phyloP scores from a whole-genome alignment of 2,888 invertebrate genomes.

The Malacosoma neustria region DNA sequence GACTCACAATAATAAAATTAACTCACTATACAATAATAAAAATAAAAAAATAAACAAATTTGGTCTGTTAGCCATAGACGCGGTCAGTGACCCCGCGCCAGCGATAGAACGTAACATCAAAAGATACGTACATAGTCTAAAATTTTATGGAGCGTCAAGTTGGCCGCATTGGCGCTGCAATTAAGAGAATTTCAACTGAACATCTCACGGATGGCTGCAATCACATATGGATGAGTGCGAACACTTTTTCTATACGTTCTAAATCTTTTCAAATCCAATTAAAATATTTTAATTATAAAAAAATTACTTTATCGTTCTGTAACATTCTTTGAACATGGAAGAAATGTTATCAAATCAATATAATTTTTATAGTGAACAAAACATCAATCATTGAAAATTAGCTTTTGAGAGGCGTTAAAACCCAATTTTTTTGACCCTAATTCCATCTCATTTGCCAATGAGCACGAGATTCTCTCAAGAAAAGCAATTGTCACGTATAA shows the following conservation, averaged over 20 bases:
- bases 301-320: too few species aligned
- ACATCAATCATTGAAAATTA: too few species aligned
- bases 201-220: conserved; percentile 46
- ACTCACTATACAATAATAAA: neutral
- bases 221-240: conserved; percentile 20
- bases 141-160: conserved; percentile 68
- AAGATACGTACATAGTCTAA: conserved; percentile 33
- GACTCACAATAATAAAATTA: neutral
- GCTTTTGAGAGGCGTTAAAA: too few species aligned
- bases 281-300: too few species aligned
- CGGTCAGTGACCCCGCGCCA: conserved; percentile 39
- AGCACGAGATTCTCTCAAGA: too few species aligned
- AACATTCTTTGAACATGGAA: too few species aligned
- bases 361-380: too few species aligned
- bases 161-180: conserved; percentile 31
- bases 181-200: conserved; percentile 53
- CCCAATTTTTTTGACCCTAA: too few species aligned
- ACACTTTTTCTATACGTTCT: conserved; percentile 25
- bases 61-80: conserved; percentile 3
- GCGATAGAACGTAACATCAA: conserved; percentile 43
- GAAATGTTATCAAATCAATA: too few species aligned
- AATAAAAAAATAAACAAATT: conserved; percentile 1
- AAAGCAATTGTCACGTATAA: too few species aligned
- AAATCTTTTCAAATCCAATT: conserved; percentile 12
- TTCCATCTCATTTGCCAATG: too few species aligned